These are phyloP conservation scores for Pandemis cinnamomeana DNA, from an alignment of 2,888 invertebrate genomes.

Conservation along the genomic window DNA sequence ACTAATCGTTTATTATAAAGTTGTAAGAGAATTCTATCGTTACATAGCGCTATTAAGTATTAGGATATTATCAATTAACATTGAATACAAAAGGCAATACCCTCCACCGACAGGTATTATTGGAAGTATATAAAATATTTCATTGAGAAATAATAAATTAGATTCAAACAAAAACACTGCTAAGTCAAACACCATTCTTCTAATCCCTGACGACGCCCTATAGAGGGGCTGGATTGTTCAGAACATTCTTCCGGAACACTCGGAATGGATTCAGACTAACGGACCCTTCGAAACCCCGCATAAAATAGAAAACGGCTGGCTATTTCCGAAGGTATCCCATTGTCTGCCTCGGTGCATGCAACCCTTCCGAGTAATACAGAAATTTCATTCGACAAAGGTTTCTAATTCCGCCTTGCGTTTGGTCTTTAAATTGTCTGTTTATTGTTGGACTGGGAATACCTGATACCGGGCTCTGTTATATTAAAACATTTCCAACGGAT, in stretches of 20 bases:
- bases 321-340: slow-evolving; percentile 72
- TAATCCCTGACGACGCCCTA: slow-evolving; percentile 58
- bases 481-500: slow-evolving; percentile 1
- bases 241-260: slow-evolving; percentile 73
- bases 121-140: background rate
- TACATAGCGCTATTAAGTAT: background rate
- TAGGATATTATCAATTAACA: background rate
- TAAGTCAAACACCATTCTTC: slow-evolving; percentile 21
- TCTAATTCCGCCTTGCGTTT: slow-evolving; percentile 36
- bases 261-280: slow-evolving; percentile 78
- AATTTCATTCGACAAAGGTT: slow-evolving; percentile 64
- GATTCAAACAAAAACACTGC: slow-evolving; percentile 28
- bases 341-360: slow-evolving; percentile 75
- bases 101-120: background rate
- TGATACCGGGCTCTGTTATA: slow-evolving; percentile 9
- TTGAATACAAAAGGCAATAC: background rate
- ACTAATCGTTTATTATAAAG: too few species aligned
- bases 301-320: slow-evolving; percentile 75
- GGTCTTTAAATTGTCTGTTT: slow-evolving; percentile 39
- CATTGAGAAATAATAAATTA: slow-evolving; percentile 20
- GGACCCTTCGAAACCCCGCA: slow-evolving; percentile 73
- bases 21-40: background rate
- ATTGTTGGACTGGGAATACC: slow-evolving; percentile 14
- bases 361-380: slow-evolving; percentile 71
- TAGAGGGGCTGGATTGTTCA: slow-evolving; percentile 74